A percentile compares a stretch with the other conserved stretches of the same genome.
Conservation (phyloP, 2,113 vertebrate species). For the Meleagris gallopavo region DNA sequence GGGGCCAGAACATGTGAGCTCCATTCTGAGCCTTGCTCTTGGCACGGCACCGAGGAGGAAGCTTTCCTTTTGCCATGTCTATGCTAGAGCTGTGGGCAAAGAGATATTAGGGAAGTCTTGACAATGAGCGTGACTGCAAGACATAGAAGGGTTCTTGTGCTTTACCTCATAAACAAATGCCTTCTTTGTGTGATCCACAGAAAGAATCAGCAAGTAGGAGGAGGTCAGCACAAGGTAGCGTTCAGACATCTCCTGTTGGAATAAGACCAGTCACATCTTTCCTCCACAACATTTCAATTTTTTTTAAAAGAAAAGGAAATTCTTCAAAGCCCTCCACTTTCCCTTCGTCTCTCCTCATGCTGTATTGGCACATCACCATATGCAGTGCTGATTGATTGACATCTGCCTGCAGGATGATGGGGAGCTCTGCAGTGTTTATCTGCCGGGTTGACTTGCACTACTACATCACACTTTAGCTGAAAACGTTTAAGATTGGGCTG, state of each 20-base stretch:
- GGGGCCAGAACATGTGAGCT: background rate
- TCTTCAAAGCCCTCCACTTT: background rate
- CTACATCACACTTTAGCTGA: background rate
- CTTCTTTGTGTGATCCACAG: conserved; percentile 75
- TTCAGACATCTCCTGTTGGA: conserved; percentile 76
- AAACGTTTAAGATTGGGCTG: too few relatives aligned
- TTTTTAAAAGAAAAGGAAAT: background rate
- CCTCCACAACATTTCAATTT: background rate
- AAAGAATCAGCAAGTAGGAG: conserved; percentile 84
- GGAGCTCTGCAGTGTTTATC: background rate
- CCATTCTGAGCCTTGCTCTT: background rate
- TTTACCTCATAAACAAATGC: conserved; percentile 83
- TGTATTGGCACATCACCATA: background rate
- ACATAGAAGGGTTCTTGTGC: background rate
- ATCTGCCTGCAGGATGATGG: background rate
- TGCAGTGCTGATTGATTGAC: background rate
- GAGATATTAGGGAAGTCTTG: background rate
- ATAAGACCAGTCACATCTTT: background rate
- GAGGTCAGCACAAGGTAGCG: conserved; percentile 83
- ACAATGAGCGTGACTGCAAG: background rate
- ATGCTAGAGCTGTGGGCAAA: background rate
- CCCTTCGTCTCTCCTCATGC: background rate
- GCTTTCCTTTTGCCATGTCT: background rate
- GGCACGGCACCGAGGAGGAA: background rate
- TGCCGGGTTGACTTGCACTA: background rate